Conservation (phyloP, 2,888 invertebrate genomes). For the Vandiemenella viatica region DNA sequence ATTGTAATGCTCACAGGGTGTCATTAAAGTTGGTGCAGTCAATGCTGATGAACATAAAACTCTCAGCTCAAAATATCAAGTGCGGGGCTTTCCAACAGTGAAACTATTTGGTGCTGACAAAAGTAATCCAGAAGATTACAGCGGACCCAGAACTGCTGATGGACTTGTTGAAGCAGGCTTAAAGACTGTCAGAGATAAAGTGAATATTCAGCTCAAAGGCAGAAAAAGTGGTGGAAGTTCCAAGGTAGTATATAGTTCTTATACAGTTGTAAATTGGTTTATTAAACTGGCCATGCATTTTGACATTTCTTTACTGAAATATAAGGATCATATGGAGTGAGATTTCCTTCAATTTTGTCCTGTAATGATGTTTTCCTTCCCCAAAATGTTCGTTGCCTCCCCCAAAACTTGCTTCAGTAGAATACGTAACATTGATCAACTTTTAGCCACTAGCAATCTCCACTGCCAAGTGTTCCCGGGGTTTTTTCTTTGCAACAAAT, state of each 20-base stretch:
- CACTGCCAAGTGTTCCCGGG: no score
- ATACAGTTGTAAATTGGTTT: no score
- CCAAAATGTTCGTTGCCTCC: no score
- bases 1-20: slow-evolving; percentile 61
- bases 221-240: slow-evolving; percentile 20
- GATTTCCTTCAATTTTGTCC: neutral
- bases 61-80: slow-evolving; percentile 61
- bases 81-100: slow-evolving; percentile 88
- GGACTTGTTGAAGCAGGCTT: slow-evolving; percentile 74
- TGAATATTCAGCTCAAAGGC: slow-evolving; percentile 49
- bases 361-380: no score
- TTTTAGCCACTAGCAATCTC: no score
- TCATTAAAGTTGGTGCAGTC: slow-evolving; percentile 86
- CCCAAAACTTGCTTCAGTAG: no score
- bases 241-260: no score
- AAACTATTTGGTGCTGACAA: slow-evolving; percentile 85
- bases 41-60: slow-evolving; percentile 82
- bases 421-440: no score
- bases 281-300: no score
- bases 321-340: neutral
- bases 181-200: slow-evolving; percentile 58
- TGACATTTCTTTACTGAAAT: no score
- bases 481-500: no score
- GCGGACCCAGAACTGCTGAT: slow-evolving; percentile 71
- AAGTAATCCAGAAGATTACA: slow-evolving; percentile 65